phyloP scores from a whole-genome alignment of 1,140 invertebrate species.

The Copidosoma floridanum region DNA sequence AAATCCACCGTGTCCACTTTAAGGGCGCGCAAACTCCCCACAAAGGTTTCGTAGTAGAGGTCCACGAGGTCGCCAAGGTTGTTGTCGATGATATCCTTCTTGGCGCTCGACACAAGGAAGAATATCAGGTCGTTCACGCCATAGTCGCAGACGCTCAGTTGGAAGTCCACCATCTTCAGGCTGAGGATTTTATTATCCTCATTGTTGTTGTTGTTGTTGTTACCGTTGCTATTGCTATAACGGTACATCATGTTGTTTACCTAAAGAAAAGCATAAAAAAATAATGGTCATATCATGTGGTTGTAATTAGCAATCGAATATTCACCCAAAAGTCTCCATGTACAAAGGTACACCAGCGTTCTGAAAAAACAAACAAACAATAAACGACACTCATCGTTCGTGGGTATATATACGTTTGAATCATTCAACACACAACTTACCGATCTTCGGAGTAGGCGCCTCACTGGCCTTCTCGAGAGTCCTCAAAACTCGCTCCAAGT shows the following conservation, averaged over 20 bases:
- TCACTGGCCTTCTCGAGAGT: slow-evolving; percentile 32
- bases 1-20: slow-evolving; percentile 39
- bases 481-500: slow-evolving; percentile 36
- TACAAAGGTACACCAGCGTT: slow-evolving; percentile 55
- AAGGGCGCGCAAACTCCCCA: slow-evolving; percentile 43
- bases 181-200: slow-evolving; percentile 46
- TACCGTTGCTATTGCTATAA: slow-evolving; percentile 45
- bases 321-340: slow-evolving; percentile 66
- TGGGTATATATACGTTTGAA: background rate
- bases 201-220: no score
- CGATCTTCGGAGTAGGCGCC: background rate
- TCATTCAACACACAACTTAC: background rate
- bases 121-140: slow-evolving; percentile 62
- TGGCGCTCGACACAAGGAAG: slow-evolving; percentile 62
- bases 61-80: slow-evolving; percentile 56
- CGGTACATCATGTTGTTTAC: slow-evolving; percentile 65
- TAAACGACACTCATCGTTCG: background rate
- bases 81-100: slow-evolving; percentile 55
- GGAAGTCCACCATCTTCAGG: slow-evolving; percentile 67
- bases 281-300: no score
- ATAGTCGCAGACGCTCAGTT: slow-evolving; percentile 58
- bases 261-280: no score
- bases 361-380: no score
- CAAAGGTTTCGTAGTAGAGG: slow-evolving; percentile 59
- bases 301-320: no score